Conservation (phyloP, 2,888 invertebrate species). For the Dione vanillae region DNA sequence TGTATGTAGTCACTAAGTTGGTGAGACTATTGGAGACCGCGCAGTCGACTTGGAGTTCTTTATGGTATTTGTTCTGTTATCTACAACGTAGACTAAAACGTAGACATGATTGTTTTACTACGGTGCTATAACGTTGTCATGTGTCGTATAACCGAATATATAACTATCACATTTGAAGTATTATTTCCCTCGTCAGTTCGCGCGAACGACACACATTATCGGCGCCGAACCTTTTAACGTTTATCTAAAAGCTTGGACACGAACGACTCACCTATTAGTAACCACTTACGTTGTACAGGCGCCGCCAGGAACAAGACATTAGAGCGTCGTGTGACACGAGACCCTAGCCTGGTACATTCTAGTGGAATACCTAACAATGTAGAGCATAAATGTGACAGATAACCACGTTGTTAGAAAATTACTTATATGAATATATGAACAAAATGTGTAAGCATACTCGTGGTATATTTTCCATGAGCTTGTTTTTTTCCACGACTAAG, state of each 20-base stretch:
- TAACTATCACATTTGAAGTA: not conserved
- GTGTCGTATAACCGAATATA: not conserved
- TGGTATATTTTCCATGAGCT: conserved; percentile 10
- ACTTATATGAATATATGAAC: too few species aligned
- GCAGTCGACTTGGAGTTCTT: too few species aligned
- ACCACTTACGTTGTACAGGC: conserved; percentile 55
- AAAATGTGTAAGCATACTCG: not conserved
- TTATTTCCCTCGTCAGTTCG: too few species aligned
- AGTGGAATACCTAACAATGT: too few species aligned
- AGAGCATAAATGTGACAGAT: too few species aligned
- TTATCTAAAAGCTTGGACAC: conserved; percentile 63
- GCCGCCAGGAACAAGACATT: conserved; percentile 62
- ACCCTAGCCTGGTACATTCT: not conserved
- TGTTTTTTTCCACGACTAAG: conserved; percentile 7
- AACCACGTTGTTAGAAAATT: not conserved
- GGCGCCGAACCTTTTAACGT: conserved; percentile 57
- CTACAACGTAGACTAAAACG: too few species aligned
- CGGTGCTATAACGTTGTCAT: too few species aligned
- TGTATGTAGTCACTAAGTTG: too few species aligned
- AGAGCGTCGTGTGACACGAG: conserved; percentile 44
- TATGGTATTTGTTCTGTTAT: too few species aligned
- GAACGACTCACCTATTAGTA: conserved; percentile 59
- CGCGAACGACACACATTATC: too few species aligned
- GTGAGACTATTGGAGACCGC: too few species aligned
- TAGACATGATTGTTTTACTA: too few species aligned